Evolutionary conservation across 2,113 vertebrate species (phyloP).

Genomic region (Rana temporaria): DNA sequence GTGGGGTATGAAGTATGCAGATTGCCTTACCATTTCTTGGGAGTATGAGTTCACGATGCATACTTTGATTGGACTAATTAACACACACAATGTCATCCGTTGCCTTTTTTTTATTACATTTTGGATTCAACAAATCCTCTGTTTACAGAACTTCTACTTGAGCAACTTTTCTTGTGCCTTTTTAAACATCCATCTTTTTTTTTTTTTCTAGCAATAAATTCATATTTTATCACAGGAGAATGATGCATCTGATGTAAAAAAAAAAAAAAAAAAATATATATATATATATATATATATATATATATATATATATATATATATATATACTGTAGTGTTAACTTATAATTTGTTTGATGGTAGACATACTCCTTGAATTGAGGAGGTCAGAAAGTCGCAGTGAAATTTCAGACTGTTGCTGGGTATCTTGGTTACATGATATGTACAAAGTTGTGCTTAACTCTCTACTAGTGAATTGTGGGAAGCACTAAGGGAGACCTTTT

Average conservation of each 20-base stretch:
- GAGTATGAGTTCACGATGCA: conserved; percentile 72
- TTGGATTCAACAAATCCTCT: conserved; percentile 73
- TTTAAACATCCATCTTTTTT: conserved; percentile 66
- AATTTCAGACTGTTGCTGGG: no score
- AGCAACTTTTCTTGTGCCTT: conserved; percentile 83
- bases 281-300: no score
- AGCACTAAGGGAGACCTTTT: no score
- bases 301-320: no score
- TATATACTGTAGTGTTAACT: no score
- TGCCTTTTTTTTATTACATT: conserved; percentile 75
- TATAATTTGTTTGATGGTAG: no score
- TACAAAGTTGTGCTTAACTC: no score
- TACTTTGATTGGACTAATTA: conserved; percentile 74
- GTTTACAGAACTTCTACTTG: conserved; percentile 81
- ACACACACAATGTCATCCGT: conserved; percentile 62
- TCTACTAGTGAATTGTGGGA: no score
- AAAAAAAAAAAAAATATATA: no score
- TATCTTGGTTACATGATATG: no score
- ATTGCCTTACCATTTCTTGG: conserved; percentile 83
- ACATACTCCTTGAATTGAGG: not conserved
- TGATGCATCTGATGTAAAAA: conserved; percentile 13
- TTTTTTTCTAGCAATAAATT: conserved; percentile 54
- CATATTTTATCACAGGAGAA: conserved; percentile 42
- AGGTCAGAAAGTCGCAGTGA: not conserved
- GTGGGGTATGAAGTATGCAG: conserved; percentile 76